A percentile compares a stretch with the other conserved stretches of the same genome.
phyloP scores from a whole-genome alignment of 2,113 vertebrate genomes.

The Saguinus midas region DNA sequence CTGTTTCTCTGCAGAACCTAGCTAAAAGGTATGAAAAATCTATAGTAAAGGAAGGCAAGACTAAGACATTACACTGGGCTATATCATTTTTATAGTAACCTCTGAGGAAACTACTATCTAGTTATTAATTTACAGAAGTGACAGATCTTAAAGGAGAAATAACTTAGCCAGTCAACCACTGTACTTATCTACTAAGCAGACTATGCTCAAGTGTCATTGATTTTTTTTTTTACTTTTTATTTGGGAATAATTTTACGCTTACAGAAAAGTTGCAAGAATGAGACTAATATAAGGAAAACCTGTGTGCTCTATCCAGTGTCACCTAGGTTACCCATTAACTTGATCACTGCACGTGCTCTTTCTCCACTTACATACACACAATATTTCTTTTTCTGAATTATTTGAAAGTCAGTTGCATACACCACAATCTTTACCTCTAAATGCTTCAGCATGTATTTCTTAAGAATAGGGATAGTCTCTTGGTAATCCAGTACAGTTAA shows the following conservation, averaged over 20 bases:
- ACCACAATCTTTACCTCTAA: neutral
- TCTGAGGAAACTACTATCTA: neutral
- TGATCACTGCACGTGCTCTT: neutral
- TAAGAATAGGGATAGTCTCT: neutral
- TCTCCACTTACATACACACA: no score
- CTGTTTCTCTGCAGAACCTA: neutral
- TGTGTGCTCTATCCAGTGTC: neutral
- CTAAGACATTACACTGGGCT: neutral
- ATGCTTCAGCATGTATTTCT: neutral
- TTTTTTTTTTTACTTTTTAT: neutral
- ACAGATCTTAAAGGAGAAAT: neutral
- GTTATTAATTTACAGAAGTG: neutral
- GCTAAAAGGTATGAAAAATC: neutral
- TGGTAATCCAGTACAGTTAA: neutral
- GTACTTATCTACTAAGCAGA: neutral
- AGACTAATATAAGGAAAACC: neutral
- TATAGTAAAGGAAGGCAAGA: neutral
- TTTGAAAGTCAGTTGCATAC: neutral
- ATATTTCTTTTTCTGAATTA: neutral
- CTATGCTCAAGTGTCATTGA: neutral
- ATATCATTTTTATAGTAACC: neutral
- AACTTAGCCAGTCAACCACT: neutral
- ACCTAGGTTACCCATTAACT: neutral
- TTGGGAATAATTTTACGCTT: slow-evolving; percentile 28
- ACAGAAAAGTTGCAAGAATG: neutral